Evolutionary conservation across 2,113 vertebrate genomes (phyloP).

Genomic region (Ochotona curzoniae): DNA sequence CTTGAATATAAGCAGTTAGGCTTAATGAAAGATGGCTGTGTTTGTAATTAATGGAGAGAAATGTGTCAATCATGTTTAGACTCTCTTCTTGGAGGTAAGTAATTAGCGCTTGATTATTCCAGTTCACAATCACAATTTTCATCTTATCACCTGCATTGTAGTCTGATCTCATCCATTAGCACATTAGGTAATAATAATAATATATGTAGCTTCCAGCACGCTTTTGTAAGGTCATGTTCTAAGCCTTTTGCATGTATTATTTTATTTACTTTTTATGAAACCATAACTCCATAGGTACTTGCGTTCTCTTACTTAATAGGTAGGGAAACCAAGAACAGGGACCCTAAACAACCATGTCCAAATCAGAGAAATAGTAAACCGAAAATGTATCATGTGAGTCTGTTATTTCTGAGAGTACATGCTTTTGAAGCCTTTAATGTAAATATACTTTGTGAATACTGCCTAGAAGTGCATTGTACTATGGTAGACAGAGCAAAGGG

Average conservation of each 20-base stretch:
- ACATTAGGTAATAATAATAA: neutral
- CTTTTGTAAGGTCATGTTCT: neutral
- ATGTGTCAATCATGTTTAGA: neutral
- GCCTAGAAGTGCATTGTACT: neutral
- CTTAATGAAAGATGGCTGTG: neutral
- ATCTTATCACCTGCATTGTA: neutral
- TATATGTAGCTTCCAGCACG: neutral
- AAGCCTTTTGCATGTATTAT: neutral
- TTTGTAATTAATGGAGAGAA: neutral
- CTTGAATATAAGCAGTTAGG: neutral
- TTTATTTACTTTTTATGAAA: constrained; percentile 13
- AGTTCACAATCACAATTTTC: neutral
- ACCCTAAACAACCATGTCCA: neutral
- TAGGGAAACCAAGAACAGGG: neutral
- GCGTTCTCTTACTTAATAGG: neutral
- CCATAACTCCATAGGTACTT: neutral
- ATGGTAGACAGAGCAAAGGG: neutral
- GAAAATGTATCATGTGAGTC: neutral
- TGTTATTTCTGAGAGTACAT: neutral
- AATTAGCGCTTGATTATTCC: neutral
- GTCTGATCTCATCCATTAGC: neutral
- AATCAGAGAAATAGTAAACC: neutral
- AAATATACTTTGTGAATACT: neutral
- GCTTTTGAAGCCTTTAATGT: neutral
- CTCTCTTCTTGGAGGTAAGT: neutral